Percentiles rank a stretch among this genome's conserved stretches.
These are phyloP conservation scores for Eulemur rubriventer DNA, from an alignment of 2,797 vertebrate genomes.

Conservation along the genomic window DNA sequence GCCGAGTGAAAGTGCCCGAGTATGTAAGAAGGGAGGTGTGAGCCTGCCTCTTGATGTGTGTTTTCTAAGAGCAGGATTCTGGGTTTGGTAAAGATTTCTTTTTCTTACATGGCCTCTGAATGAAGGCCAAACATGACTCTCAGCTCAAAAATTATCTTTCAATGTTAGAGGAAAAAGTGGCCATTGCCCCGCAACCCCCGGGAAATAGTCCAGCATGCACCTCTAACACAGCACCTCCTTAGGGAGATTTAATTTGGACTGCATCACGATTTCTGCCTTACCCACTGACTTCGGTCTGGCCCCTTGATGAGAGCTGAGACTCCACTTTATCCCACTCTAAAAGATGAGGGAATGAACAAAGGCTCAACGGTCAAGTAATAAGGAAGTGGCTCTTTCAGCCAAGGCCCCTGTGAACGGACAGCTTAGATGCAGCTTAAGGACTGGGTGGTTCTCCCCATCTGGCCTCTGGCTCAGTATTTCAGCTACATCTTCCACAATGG, in stretches of 20 bases:
- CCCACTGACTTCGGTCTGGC: neutral
- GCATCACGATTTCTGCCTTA: neutral
- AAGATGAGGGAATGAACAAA: neutral
- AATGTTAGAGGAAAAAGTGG: neutral
- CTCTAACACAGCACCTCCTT: neutral
- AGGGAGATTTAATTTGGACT: neutral
- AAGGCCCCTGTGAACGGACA: neutral
- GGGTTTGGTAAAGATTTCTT: neutral
- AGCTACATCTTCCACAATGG: neutral
- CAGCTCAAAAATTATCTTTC: neutral
- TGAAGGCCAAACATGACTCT: neutral
- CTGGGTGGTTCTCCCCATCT: accelerated
- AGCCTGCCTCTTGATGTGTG: neutral
- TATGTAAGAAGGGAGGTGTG: neutral
- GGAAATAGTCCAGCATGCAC: neutral
- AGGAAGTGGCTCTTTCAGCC: neutral
- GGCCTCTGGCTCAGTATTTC: neutral
- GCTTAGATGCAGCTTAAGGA: neutral
- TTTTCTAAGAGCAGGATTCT: neutral
- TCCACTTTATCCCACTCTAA: neutral
- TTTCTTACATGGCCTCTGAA: neutral
- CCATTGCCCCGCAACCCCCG: too few relatives aligned
- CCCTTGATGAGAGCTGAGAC: neutral
- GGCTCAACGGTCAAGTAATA: neutral
- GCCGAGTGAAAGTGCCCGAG: neutral